Percentiles rank a stretch among this genome's conserved stretches.
These are phyloP conservation scores for Porphyrio hochstetteri DNA, from an alignment of 2,113 vertebrate genomes.

Conservation along the genomic window DNA sequence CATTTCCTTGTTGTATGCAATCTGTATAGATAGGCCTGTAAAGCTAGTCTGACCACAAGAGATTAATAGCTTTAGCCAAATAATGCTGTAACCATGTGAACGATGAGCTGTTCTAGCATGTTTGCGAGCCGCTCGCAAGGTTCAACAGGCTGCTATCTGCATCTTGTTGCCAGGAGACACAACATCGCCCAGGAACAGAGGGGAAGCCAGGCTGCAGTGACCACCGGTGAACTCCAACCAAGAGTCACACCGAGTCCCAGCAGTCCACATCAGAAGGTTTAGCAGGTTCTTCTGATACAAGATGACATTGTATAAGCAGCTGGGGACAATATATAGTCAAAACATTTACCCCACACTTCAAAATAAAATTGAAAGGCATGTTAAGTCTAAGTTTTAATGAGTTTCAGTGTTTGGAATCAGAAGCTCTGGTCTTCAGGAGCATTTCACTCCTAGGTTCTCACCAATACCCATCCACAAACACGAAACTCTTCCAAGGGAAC, in stretches of 20 bases:
- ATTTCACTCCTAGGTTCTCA: not conserved
- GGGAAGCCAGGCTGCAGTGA: constrained; percentile 64
- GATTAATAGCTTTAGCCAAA: constrained; percentile 82
- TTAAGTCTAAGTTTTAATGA: not conserved
- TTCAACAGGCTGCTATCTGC: constrained; percentile 78
- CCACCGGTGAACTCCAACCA: constrained; percentile 45
- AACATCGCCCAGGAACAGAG: constrained; percentile 54
- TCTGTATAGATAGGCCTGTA: constrained; percentile 72
- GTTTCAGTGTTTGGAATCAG: not conserved
- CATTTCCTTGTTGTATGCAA: constrained; percentile 71
- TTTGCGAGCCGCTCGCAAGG: constrained; percentile 76
- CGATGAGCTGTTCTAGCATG: constrained; percentile 73
- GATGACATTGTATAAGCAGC: rapidly evolving
- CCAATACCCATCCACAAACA: not conserved
- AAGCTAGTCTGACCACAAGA: constrained; percentile 76
- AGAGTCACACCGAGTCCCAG: not conserved
- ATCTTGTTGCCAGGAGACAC: constrained; percentile 81
- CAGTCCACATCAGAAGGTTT: not conserved
- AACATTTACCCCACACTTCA: not conserved
- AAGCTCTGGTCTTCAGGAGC: not conserved
- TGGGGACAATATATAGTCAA: rapidly evolving
- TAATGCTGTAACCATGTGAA: constrained; percentile 81
- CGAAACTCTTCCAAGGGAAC: not conserved
- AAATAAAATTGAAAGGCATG: not conserved
- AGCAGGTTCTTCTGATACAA: not conserved